Percentiles rank a stretch among this genome's conserved stretches.
phyloP scores from a whole-genome alignment of 1,140 invertebrate species.

The Heliconius nattereri region DNA sequence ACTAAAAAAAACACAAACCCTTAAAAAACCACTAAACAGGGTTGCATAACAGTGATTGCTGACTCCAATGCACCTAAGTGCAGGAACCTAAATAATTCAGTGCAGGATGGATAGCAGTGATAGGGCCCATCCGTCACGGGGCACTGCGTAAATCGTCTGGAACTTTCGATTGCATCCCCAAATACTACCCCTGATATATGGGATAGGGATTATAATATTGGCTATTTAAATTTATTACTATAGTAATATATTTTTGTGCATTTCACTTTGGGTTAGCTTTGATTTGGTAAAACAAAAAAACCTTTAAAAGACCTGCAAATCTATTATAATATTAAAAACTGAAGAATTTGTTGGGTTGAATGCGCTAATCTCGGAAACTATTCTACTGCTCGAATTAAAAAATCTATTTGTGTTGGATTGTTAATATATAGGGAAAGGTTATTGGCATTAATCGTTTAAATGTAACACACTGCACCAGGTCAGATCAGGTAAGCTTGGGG shows the following conservation, averaged over 20 bases:
- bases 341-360: no score
- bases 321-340: no score
- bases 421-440: no score
- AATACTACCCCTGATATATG: slow-evolving; percentile 47
- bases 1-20: background rate
- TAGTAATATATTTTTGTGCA: background rate
- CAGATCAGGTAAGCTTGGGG: no score
- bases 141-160: slow-evolving; percentile 66
- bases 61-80: slow-evolving; percentile 57
- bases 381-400: no score
- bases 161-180: slow-evolving; percentile 63
- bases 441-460: no score
- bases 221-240: slow-evolving; percentile 30
- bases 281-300: no score
- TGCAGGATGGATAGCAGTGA: slow-evolving; percentile 58
- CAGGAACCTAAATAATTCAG: slow-evolving; percentile 63
- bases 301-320: no score
- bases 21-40: background rate
- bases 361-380: no score
- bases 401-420: no score
- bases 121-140: slow-evolving; percentile 54
- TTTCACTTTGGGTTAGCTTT: background rate
- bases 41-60: slow-evolving; percentile 9
- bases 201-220: slow-evolving; percentile 31
- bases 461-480: no score